Percentiles rank a stretch among this genome's conserved stretches.
Evolutionary conservation across 2,888 invertebrate species (phyloP).

Genomic region (Dicranocentrus wangi): DNA sequence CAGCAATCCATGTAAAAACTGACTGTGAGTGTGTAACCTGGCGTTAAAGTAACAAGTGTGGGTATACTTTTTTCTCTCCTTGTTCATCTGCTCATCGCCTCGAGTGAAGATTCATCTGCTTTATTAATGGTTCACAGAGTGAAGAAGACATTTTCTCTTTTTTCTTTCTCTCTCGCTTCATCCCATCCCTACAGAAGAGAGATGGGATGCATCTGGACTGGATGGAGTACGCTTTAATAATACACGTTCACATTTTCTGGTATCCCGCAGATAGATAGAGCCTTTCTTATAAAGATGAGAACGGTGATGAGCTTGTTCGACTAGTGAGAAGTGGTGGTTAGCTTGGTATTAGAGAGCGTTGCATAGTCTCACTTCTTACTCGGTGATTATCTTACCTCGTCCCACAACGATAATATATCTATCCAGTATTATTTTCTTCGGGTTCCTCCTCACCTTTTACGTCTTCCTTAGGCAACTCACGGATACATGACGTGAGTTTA

Average conservation of each 20-base stretch:
- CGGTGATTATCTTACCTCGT: conserved; percentile 71
- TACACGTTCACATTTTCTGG: too few relatives aligned
- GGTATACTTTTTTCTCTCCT: conserved; percentile 62
- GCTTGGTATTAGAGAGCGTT: conserved; percentile 51
- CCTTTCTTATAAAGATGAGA: conserved; percentile 20
- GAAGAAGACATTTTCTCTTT: conserved; percentile 72
- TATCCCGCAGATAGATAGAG: too few relatives aligned
- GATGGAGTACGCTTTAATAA: neutral
- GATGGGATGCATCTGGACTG: neutral
- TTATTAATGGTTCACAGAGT: conserved; percentile 72
- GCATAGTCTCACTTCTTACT: conserved; percentile 56
- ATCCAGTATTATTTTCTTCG: conserved; percentile 54
- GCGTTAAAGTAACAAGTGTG: conserved; percentile 62
- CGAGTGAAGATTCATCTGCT: conserved; percentile 70
- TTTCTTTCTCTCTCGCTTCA: conserved; percentile 46
- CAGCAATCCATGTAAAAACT: neutral
- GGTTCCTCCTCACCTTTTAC: conserved; percentile 31
- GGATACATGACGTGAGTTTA: too few relatives aligned
- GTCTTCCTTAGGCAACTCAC: conserved; percentile 35
- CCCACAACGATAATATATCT: conserved; percentile 67
- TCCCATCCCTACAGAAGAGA: neutral
- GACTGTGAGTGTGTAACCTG: conserved; percentile 45
- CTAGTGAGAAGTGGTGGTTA: conserved; percentile 42
- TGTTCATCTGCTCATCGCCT: conserved; percentile 70
- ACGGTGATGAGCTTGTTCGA: conserved; percentile 53